Base-by-base conservation (phyloP, 2,797 vertebrate genomes). In the Anas flavirostris region DNA sequence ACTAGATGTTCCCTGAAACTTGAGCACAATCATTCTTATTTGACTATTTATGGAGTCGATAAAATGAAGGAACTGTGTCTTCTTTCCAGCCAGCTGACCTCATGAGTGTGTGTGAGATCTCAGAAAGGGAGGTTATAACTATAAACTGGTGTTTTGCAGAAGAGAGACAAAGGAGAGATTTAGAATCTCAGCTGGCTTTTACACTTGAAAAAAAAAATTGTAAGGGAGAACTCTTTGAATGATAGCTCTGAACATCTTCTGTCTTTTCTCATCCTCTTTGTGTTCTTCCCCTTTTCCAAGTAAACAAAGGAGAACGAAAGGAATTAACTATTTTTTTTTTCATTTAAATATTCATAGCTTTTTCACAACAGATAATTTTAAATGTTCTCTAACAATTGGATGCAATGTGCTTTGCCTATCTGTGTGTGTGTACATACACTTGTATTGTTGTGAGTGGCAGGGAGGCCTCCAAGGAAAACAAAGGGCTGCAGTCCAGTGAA, bases 31-130 rank as follows among this genome's bases (percentile, higher is more conserved):
- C 29, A 43, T 82, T 92, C 5, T 41, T 82, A 64, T 82, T 95
- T 94, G 80, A 87, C 74, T 96, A 77, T 92, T 94, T 93, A 88
- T 90, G 90, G 26, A 77, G 78, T 80, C 86, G 86, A 93, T 96
- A 96, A 94, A 97, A 94, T 80, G 68, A 91, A 91, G 73, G 77
- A 75, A 86, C 85, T 82, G 35, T 88, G 66, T 94, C 93, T 96
- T 95, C 90, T 80, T 26, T 88, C 56, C 60, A 88, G 53, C 77
- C 56, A 77, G 63, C 60, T 93, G 92, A 90, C 59, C 72, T 83
- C 59, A 76, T 68, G 25, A 87, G n/a, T 21, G 13, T 56, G n/a
- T 77, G 53, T 64, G 73, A 80, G 63, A 70, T 67, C 67, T 86
- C 66, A 76, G 48, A 62, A 84, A 83, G 35, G 31, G 52, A 21